Percentiles rank a stretch among this genome's conserved stretches.
Evolutionary conservation across 30 jellyfish, hydroid and myxozoan genomes (phyloP).

Genomic region (Cassiopea andromeda): DNA sequence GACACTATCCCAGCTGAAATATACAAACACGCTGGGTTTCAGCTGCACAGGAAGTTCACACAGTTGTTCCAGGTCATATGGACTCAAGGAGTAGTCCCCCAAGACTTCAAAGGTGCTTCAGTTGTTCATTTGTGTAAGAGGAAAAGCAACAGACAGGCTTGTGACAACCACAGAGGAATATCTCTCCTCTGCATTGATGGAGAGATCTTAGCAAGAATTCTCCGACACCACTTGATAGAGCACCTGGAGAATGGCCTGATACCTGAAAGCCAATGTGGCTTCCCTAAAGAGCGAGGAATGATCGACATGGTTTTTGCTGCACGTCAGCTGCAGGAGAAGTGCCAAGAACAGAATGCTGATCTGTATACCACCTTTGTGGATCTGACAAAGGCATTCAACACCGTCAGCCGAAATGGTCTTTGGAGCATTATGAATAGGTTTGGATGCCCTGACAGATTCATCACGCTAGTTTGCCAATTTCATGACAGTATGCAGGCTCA

Average conservation of each 20-base stretch:
- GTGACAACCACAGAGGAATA: slow-evolving; percentile 50
- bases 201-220: slow-evolving; percentile 37
- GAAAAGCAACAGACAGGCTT: slow-evolving; percentile 23
- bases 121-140: slow-evolving; percentile 19
- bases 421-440: too few species aligned
- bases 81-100: neutral
- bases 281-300: slow-evolving; percentile 39
- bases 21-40: slow-evolving; percentile 5
- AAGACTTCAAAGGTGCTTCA: slow-evolving; percentile 49
- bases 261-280: slow-evolving; percentile 64
- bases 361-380: slow-evolving; percentile 43
- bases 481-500: too few species aligned
- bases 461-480: too few species aligned
- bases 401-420: too few species aligned
- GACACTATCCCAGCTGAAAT: slow-evolving; percentile 43
- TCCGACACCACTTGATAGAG: slow-evolving; percentile 3
- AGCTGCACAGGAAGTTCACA: neutral
- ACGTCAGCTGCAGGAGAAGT: slow-evolving; percentile 59
- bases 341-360: slow-evolving; percentile 40
- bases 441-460: too few species aligned
- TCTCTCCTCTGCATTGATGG: slow-evolving; percentile 58
- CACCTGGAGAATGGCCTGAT: slow-evolving; percentile 36
- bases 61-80: neutral
- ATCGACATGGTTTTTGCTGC: slow-evolving; percentile 63
- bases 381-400: slow-evolving; percentile 63